A percentile compares a stretch with the other conserved stretches of the same genome.
Evolutionary conservation across 37 sponge, comb jelly and placozoan genomes (phyloP).

Genomic region (Axinella damicornis): DNA sequence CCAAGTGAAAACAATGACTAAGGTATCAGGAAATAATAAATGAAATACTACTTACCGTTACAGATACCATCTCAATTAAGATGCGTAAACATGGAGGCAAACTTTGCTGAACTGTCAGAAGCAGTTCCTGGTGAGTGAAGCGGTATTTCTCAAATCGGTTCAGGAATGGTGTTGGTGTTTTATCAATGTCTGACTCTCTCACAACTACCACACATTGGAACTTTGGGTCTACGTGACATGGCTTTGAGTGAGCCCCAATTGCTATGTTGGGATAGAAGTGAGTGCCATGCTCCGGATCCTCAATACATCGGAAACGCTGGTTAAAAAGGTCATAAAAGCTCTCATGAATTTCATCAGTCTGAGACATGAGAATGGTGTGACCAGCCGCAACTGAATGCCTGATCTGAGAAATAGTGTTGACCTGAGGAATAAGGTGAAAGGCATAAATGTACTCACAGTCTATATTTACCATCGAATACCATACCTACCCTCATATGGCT

Average conservation of each 20-base stretch:
- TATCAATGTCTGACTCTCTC: constrained; percentile 67
- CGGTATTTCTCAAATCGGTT: constrained; percentile 88
- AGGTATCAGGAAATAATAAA: no score
- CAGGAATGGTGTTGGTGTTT: constrained; percentile 83
- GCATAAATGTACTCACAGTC: no score
- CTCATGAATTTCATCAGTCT: constrained; percentile 86
- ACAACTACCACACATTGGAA: constrained; percentile 89
- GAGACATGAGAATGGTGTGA: constrained; percentile 77
- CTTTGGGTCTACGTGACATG: constrained; percentile 72
- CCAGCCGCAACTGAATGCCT: constrained; percentile 78
- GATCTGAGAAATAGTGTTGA: constrained; percentile 74
- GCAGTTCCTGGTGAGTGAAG: constrained; percentile 62
- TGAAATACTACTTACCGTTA: constrained; percentile 57
- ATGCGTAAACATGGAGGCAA: constrained; percentile 65
- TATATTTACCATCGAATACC: no score
- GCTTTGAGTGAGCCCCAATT: constrained; percentile 78
- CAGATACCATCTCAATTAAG: constrained; percentile 8
- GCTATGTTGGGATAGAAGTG: constrained; percentile 80
- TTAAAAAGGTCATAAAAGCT: constrained; percentile 94
- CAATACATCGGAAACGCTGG: constrained; percentile 75
- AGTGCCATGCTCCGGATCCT: constrained; percentile 58
- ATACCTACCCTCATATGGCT: neutral
- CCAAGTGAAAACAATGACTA: no score
- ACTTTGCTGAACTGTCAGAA: constrained; percentile 35
- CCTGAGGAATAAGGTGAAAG: neutral